A percentile compares a stretch with the other conserved stretches of the same genome.
phyloP scores from a whole-genome alignment of 2,113 vertebrate genomes.

The Plecturocebus donacophilus region DNA sequence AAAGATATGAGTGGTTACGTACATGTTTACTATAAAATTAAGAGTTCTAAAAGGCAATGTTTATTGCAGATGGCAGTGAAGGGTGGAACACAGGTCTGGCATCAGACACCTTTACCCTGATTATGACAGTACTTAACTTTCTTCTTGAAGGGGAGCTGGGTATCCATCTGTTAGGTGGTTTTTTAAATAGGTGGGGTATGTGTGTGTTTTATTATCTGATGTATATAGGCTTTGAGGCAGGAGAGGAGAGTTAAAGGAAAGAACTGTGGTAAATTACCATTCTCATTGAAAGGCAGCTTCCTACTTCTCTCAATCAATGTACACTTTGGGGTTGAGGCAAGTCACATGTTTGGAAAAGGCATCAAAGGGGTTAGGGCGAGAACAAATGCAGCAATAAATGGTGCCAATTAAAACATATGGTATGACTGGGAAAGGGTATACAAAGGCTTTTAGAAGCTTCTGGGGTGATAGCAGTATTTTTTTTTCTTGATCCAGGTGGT shows the following conservation, averaged over 20 bases:
- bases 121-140: conserved; percentile 23
- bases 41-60: not conserved
- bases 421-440: not conserved
- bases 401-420: not conserved
- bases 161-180: not conserved
- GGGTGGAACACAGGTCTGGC: not conserved
- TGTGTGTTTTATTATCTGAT: conserved; percentile 8
- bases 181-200: not conserved
- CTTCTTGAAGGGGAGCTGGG: not conserved
- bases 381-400: not conserved
- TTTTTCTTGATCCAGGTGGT: conserved; percentile 35
- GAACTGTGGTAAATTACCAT: not conserved
- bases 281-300: conserved; percentile 35
- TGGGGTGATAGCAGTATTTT: not conserved
- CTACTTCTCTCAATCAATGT: conserved; percentile 9
- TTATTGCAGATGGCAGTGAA: not conserved
- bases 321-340: not conserved
- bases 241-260: not conserved
- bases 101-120: not conserved
- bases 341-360: not conserved
- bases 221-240: not conserved
- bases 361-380: conserved; percentile 18
- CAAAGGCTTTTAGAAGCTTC: not conserved
- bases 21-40: conserved; percentile 26
- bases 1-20: not conserved